Conservation (phyloP, 2,888 invertebrate species). For the Piscicola geometra region DNA sequence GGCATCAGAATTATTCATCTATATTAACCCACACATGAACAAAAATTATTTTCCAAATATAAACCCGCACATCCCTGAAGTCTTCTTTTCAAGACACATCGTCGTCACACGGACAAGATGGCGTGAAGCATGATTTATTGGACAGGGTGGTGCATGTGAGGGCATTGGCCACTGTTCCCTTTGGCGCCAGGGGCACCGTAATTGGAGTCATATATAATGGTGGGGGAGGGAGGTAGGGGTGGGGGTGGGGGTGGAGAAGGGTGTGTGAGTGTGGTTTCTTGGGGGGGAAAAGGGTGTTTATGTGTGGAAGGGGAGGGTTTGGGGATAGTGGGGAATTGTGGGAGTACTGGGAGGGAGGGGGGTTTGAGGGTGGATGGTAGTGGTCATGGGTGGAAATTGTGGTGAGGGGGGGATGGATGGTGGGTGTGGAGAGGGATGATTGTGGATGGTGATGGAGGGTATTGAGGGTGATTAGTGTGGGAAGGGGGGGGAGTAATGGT, state of each 20-base stretch:
- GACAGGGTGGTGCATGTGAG: constrained; percentile 80
- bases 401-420: no score
- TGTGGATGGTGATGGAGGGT: not conserved
- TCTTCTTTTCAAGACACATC: constrained; percentile 38
- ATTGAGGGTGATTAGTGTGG: no score
- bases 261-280: not conserved
- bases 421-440: no score
- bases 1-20: no score
- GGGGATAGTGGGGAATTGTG: not conserved
- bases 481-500: no score
- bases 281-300: not conserved
- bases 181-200: constrained; percentile 78
- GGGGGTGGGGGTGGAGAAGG: no score
- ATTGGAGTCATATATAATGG: constrained; percentile 60
- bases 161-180: constrained; percentile 71
- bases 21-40: no score
- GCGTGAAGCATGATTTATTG: constrained; percentile 66
- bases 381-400: no score
- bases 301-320: no score
- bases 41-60: no score
- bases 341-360: no score
- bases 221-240: not conserved
- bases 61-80: not conserved
- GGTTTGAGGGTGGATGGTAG: not conserved
- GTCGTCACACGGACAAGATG: constrained; percentile 63